phyloP scores from a whole-genome alignment of 2,888 invertebrate species.

The Diabrotica balteata region DNA sequence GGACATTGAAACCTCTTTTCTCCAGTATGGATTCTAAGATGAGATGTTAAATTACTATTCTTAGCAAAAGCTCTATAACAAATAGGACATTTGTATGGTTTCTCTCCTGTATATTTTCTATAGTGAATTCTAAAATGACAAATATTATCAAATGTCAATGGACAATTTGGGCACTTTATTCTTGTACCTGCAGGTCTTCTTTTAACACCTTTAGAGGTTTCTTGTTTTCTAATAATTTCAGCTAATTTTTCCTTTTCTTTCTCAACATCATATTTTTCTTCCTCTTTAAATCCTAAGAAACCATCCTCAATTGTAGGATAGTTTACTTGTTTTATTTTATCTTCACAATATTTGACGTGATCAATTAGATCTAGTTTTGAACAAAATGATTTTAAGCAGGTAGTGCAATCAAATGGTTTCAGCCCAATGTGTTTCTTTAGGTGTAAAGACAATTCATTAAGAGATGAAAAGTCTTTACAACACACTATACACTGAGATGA shows the following conservation, averaged over 20 bases:
- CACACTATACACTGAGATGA: conserved; percentile 22
- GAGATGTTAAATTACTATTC: conserved; percentile 20
- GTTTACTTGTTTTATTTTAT: neutral
- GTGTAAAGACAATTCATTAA: conserved; percentile 13
- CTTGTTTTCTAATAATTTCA: conserved; percentile 13
- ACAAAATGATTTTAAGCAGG: conserved; percentile 17
- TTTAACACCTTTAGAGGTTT: conserved; percentile 1
- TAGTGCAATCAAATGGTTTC: conserved; percentile 23
- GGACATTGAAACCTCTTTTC: conserved; percentile 22
- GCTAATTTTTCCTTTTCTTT: conserved; percentile 10
- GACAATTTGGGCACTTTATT: conserved; percentile 22
- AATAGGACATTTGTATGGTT: conserved; percentile 16
- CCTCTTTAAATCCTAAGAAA: conserved; percentile 7
- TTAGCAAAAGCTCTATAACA: conserved; percentile 22
- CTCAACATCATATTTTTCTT: conserved; percentile 7
- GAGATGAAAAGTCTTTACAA: conserved; percentile 17
- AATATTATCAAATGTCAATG: conserved; percentile 20
- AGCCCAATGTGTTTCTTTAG: conserved; percentile 26
- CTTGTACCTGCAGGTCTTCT: neutral
- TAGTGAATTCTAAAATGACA: conserved; percentile 23
- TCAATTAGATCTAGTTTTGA: conserved; percentile 19
- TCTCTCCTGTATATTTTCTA: conserved; percentile 25
- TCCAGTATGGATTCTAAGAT: conserved; percentile 20
- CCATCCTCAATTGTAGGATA: neutral
- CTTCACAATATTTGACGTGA: conserved; percentile 16